Evolutionary conservation across 1,140 invertebrate genomes (phyloP).

Genomic region (Hylaeus volcanicus): DNA sequence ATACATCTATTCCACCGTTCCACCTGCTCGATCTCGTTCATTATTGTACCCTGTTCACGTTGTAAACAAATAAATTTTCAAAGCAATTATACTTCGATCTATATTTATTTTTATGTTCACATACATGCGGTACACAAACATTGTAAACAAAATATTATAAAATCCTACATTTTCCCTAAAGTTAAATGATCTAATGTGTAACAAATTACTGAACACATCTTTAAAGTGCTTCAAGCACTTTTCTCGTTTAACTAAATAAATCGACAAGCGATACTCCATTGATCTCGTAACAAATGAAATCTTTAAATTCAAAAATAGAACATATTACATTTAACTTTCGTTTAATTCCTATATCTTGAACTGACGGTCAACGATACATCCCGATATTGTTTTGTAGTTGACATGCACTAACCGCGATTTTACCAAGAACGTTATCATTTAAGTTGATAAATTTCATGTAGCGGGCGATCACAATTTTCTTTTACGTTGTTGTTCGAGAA

Average conservation of each 20-base stretch:
- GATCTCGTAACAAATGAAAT: background rate
- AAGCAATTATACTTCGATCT: background rate
- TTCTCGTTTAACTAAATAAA: slow-evolving; percentile 13
- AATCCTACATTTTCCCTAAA: slow-evolving; percentile 8
- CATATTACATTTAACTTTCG: slow-evolving; percentile 28
- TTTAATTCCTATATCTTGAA: background rate
- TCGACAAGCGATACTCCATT: background rate
- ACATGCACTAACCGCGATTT: slow-evolving; percentile 41
- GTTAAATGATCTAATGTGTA: slow-evolving; percentile 19
- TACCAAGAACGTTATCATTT: background rate
- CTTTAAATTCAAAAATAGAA: slow-evolving; percentile 9
- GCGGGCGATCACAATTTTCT: slow-evolving; percentile 1
- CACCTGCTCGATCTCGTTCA: slow-evolving; percentile 12
- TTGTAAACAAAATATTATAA: slow-evolving; percentile 33
- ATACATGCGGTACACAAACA: slow-evolving; percentile 25
- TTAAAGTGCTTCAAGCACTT: slow-evolving; percentile 23
- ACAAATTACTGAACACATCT: slow-evolving; percentile 37
- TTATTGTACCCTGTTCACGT: background rate
- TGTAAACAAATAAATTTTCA: background rate
- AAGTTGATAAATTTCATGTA: background rate
- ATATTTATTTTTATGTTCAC: slow-evolving; percentile 26
- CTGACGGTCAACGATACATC: background rate
- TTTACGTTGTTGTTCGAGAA: background rate
- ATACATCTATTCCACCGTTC: slow-evolving; percentile 47
- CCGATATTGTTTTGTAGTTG: slow-evolving; percentile 55